Percentiles rank a stretch among this genome's conserved stretches.
Conservation (phyloP, 2,797 vertebrate genomes). For the Ctenosaura bakeri region DNA sequence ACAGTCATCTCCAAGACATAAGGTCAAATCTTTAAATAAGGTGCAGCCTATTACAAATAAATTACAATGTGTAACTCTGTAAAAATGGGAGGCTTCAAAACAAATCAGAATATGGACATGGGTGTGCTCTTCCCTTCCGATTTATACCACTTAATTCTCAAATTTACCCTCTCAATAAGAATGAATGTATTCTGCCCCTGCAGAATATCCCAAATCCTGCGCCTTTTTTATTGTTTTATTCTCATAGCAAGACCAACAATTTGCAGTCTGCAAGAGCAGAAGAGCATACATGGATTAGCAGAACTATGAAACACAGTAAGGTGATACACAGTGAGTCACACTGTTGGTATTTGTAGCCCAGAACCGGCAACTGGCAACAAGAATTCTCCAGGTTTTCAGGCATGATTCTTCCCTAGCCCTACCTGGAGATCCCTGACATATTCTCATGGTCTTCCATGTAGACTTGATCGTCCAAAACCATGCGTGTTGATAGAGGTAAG, state of each 20-base stretch:
- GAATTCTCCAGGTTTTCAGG: no score
- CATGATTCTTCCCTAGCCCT: no score
- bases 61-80: conserved; percentile 49
- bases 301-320: no score
- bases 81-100: conserved; percentile 51
- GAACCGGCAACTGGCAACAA: no score
- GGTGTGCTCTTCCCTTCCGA: conserved; percentile 27
- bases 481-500: no score
- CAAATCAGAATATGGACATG: conserved; percentile 21
- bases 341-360: no score
- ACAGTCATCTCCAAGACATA: conserved; percentile 44
- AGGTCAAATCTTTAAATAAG: conserved; percentile 34
- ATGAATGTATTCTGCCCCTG: background rate
- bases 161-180: background rate
- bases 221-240: background rate
- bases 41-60: conserved; percentile 46
- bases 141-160: conserved; percentile 51
- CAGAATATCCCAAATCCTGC: background rate
- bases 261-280: background rate
- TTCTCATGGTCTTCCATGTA: no score
- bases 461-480: no score
- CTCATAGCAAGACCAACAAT: background rate
- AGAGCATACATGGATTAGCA: no score
- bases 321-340: no score
- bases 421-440: no score